These are phyloP conservation scores for Sarcophaga bullata DNA, from an alignment of 1,140 invertebrate species.

Conservation along the genomic window DNA sequence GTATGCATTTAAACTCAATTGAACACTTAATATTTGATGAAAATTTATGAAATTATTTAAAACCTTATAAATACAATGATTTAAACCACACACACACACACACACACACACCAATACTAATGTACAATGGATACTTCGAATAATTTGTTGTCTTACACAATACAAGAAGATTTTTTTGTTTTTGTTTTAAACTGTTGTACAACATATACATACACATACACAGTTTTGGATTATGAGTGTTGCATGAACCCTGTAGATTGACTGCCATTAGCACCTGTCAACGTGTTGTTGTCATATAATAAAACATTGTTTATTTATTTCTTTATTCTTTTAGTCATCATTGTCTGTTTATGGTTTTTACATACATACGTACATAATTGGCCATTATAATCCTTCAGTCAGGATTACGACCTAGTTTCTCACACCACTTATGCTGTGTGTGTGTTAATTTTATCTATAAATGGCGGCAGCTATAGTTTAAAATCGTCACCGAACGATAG, in stretches of 20 bases:
- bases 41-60: too few species aligned
- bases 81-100: neutral
- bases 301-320: neutral
- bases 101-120: neutral
- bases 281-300: neutral
- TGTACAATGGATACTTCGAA: neutral
- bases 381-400: too few species aligned
- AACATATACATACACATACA: neutral
- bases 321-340: neutral
- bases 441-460: too few species aligned
- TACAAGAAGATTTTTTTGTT: too few species aligned
- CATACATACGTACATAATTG: too few species aligned
- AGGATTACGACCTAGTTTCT: too few species aligned
- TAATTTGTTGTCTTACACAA: too few species aligned
- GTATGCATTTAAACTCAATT: neutral
- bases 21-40: neutral
- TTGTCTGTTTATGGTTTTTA: too few species aligned
- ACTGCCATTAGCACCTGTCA: constrained; percentile 29
- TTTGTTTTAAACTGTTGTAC: too few species aligned
- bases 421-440: too few species aligned
- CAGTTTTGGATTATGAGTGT: neutral
- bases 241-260: constrained; percentile 2
- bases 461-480: too few species aligned
- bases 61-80: neutral
- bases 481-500: too few species aligned